Evolutionary conservation across 2,888 invertebrate species (phyloP).

Genomic region (Ganaspis brasiliensis): DNA sequence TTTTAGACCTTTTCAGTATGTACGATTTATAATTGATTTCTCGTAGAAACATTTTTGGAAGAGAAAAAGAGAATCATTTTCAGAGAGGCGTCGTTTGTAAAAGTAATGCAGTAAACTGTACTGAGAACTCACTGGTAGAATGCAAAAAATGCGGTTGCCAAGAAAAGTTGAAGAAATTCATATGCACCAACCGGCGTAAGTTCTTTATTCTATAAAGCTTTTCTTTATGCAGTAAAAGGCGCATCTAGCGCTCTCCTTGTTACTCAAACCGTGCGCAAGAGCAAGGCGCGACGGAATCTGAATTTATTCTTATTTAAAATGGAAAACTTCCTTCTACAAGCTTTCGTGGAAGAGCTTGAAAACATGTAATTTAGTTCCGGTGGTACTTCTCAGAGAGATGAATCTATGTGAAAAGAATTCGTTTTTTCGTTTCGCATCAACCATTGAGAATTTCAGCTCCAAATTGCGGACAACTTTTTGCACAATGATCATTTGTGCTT

Average conservation of each 20-base stretch:
- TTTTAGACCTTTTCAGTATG: no score
- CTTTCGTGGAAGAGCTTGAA: constrained; percentile 59
- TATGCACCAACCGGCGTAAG: constrained; percentile 62
- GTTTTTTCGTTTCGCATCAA: constrained; percentile 49
- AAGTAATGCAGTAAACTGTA: background rate
- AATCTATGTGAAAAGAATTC: constrained; percentile 55
- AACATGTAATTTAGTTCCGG: constrained; percentile 74
- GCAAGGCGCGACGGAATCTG: constrained; percentile 64
- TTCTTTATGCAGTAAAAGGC: constrained; percentile 46
- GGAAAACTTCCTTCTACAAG: constrained; percentile 69
- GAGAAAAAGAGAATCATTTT: background rate
- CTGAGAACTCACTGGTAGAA: constrained; percentile 16
- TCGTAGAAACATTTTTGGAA: background rate
- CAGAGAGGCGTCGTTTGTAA: background rate
- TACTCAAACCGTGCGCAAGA: constrained; percentile 58
- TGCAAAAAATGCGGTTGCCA: constrained; percentile 45
- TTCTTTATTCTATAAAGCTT: constrained; percentile 58
- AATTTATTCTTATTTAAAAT: constrained; percentile 77
- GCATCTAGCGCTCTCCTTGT: constrained; percentile 47
- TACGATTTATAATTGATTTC: background rate
- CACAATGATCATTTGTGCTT: constrained; percentile 52
- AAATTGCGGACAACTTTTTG: constrained; percentile 54
- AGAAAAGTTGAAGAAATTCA: constrained; percentile 60
- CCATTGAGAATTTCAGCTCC: constrained; percentile 47
- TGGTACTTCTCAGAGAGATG: constrained; percentile 61